Evolutionary conservation across 2,797 vertebrate genomes (phyloP).

Genomic region (Perodicticus potto): DNA sequence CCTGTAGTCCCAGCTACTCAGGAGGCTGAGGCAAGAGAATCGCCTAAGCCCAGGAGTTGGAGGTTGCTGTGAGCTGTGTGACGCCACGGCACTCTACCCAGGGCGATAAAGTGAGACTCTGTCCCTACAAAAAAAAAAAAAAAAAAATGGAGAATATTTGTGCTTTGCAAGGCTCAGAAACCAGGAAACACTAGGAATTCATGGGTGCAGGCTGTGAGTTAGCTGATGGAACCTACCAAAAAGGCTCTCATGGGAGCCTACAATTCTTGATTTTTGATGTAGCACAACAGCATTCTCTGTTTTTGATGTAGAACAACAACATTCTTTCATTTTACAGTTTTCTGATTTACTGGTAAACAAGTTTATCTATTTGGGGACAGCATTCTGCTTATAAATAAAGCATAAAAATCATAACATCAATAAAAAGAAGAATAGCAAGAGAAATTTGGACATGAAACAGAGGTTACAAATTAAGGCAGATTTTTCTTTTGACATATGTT

Average conservation of each 20-base stretch:
- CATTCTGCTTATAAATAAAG: slow-evolving; percentile 39
- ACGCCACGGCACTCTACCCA: no score
- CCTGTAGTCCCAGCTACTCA: no score
- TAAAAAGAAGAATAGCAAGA: slow-evolving; percentile 16
- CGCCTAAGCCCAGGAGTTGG: no score
- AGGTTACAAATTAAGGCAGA: slow-evolving; percentile 17
- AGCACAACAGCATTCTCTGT: neutral
- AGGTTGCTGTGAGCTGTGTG: no score
- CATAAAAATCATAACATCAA: slow-evolving; percentile 9
- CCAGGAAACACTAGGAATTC: slow-evolving; percentile 13
- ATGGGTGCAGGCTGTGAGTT: neutral
- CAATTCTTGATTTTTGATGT: slow-evolving; percentile 32
- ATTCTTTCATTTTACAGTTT: slow-evolving; percentile 63
- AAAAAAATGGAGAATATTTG: neutral
- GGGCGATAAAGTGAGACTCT: neutral
- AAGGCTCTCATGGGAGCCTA: neutral
- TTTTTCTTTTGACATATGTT: neutral
- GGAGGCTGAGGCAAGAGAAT: no score
- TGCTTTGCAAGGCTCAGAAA: slow-evolving; percentile 47
- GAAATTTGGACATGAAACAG: neutral
- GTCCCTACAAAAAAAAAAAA: no score
- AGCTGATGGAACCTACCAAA: slow-evolving; percentile 1
- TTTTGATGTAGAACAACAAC: slow-evolving; percentile 63
- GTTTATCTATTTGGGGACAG: slow-evolving; percentile 32
- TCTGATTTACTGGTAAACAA: slow-evolving; percentile 56